Conservation (phyloP, 2,888 invertebrate genomes). For the Ryuthela nishihirai region DNA sequence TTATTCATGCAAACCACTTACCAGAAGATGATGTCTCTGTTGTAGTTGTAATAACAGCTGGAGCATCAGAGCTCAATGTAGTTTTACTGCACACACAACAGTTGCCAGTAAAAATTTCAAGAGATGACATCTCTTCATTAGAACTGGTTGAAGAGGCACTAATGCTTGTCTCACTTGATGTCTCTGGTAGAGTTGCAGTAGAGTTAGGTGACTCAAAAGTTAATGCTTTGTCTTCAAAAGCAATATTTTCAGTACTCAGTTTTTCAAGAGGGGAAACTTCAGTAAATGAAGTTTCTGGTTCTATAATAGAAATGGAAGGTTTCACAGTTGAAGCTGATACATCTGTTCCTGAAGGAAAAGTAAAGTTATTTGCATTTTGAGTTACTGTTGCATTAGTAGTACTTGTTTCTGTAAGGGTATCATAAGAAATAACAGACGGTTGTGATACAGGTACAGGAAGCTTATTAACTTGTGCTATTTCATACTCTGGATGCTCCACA, state of each 20-base stretch:
- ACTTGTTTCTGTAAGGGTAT: too few species aligned
- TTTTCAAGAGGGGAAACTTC: constrained; percentile 26
- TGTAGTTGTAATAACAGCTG: constrained; percentile 17
- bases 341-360: too few species aligned
- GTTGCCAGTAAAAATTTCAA: neutral
- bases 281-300: neutral
- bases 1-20: constrained; percentile 26
- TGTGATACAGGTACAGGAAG: constrained; percentile 7
- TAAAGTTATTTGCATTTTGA: too few species aligned
- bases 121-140: neutral
- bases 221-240: too few species aligned
- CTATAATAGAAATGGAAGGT: too few species aligned
- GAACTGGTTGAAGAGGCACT: too few species aligned
- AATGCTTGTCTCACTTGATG: too few species aligned
- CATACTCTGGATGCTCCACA: constrained; percentile 32
- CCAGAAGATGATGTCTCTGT: constrained; percentile 15
- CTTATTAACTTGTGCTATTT: constrained; percentile 26
- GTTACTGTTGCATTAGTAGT: too few species aligned
- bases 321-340: too few species aligned
- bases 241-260: neutral
- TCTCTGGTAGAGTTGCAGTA: too few species aligned
- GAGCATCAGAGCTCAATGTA: constrained; percentile 11
- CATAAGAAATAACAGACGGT: too few species aligned
- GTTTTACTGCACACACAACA: neutral
- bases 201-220: too few species aligned